Evolutionary conservation across 2,888 invertebrate genomes (phyloP).

Genomic region (Pheosia gnoma): DNA sequence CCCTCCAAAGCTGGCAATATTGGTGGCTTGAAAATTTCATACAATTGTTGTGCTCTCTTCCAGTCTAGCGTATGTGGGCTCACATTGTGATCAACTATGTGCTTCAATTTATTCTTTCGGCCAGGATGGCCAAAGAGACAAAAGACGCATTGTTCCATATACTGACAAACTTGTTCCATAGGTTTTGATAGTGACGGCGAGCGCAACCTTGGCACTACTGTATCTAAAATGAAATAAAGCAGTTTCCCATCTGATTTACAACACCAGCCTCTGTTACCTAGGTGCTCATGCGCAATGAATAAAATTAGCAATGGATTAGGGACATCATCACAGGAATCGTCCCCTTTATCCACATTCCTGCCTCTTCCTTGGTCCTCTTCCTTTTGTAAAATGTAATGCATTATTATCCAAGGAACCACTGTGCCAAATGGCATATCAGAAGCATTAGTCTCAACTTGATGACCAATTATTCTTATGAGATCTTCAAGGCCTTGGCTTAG

Average conservation of each 20-base stretch:
- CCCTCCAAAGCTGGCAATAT: constrained; percentile 93
- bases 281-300: constrained; percentile 92
- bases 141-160: constrained; percentile 92
- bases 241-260: constrained; percentile 90
- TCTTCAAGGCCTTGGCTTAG: constrained; percentile 88
- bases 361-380: constrained; percentile 88
- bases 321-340: constrained; percentile 82
- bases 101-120: constrained; percentile 84
- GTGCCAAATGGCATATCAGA: constrained; percentile 88
- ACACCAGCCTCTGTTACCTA: constrained; percentile 91
- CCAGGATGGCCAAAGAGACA: constrained; percentile 94
- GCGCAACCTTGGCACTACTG: constrained; percentile 87
- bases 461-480: constrained; percentile 89
- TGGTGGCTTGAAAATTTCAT: constrained; percentile 92
- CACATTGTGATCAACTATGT: constrained; percentile 91
- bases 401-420: constrained; percentile 91
- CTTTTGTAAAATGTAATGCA: constrained; percentile 90
- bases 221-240: constrained; percentile 90
- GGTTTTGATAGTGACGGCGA: constrained; percentile 86
- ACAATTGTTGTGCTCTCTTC: constrained; percentile 89
- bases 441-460: constrained; percentile 90
- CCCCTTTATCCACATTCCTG: constrained; percentile 69
- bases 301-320: constrained; percentile 90
- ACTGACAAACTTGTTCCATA: constrained; percentile 88
- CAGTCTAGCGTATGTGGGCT: constrained; percentile 88